Evolutionary conservation across 37 sponge, comb jelly and placozoan genomes (phyloP), one percentile per base, ranked within the genome.

Genomic region (Cliona cf. orientalis): DNA sequence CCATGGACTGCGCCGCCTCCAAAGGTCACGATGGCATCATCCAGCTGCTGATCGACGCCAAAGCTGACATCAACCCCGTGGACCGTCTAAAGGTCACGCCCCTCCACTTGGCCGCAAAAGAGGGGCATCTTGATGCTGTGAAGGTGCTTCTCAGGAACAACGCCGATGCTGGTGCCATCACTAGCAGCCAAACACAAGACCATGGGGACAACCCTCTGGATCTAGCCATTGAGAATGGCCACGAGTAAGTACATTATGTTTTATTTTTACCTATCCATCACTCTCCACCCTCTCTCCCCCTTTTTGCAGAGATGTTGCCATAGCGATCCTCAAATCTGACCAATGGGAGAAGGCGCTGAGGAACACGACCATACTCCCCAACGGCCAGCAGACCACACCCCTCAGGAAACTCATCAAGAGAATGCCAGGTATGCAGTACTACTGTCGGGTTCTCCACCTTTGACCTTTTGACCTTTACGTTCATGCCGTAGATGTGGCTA

Each of bases 211-310:
- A 91, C 60, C 59, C 81, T 41, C 85, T 97, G 6, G 99, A 98
- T 38, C 49, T 93, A 44, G 96, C 97, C 58, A 90, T 96, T 66
- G 92, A 97, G 58, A 90, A 94, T 76, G 94, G 91, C 11, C 91
- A 89, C 66, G 77, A 75, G 91, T 94, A 40, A 43, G 94, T 77
- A 2, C 12, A 3, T 28, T 12, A 25, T 62, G 57, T 6, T 7
- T 73, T 11, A 49, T 49, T 49, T 49, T 49, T 11, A 49, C 17
- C 17, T 17, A 49, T 19, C 11, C 17, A 49, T 11, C 55, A 49
- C 17, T 17, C 11, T 49, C 17, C 11, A 19, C 17, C 14, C 14
- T 49, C 17, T 66, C 37, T 29, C 5, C 32, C 5, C 67, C 14
- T 9, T 49, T 9, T 28, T 70, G 21, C 29, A 94, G 96, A 72